Evolutionary conservation across 2,888 invertebrate species (phyloP).

Genomic region (Orthonychiurus folsomi): DNA sequence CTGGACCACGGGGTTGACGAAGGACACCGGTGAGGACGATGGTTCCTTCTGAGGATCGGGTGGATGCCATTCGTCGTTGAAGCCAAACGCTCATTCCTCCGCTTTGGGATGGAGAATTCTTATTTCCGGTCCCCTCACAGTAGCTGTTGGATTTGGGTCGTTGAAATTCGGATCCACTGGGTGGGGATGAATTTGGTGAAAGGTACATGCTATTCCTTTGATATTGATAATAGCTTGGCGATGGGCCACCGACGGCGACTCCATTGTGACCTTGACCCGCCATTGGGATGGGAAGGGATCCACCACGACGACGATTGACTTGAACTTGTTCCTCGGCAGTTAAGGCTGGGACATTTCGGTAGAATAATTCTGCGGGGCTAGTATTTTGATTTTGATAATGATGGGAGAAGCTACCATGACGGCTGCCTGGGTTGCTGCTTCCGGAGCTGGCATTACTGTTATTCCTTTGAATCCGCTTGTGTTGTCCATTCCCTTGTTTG

Average conservation of each 20-base stretch:
- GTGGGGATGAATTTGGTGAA: conserved; percentile 33
- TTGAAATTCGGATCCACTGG: conserved; percentile 18
- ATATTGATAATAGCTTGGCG: not conserved
- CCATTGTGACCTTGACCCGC: conserved; percentile 3
- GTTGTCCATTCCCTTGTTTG: not conserved
- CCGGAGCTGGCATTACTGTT: not conserved
- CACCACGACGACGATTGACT: conserved; percentile 32
- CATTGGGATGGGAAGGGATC: conserved; percentile 31
- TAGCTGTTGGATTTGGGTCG: conserved; percentile 40
- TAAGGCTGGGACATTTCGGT: conserved; percentile 17
- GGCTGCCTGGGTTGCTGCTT: conserved; percentile 24
- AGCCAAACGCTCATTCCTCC: conserved; percentile 39
- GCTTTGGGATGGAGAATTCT: conserved; percentile 15
- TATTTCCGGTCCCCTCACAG: conserved; percentile 32
- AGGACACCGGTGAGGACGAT: conserved; percentile 28
- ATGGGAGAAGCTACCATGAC: conserved; percentile 25
- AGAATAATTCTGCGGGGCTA: conserved; percentile 22
- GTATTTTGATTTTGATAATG: conserved; percentile 19
- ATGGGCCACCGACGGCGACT: not conserved
- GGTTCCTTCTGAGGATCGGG: conserved; percentile 32
- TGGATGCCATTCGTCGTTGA: conserved; percentile 32
- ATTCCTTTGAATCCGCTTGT: not conserved
- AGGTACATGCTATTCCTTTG: conserved; percentile 18
- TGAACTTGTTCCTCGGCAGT: conserved; percentile 19
- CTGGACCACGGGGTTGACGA: conserved; percentile 38